A percentile compares a stretch with the other conserved stretches of the same genome.
These are phyloP conservation scores for Euzetes globulus DNA, from an alignment of 2,888 invertebrate species.

Conservation along the genomic window DNA sequence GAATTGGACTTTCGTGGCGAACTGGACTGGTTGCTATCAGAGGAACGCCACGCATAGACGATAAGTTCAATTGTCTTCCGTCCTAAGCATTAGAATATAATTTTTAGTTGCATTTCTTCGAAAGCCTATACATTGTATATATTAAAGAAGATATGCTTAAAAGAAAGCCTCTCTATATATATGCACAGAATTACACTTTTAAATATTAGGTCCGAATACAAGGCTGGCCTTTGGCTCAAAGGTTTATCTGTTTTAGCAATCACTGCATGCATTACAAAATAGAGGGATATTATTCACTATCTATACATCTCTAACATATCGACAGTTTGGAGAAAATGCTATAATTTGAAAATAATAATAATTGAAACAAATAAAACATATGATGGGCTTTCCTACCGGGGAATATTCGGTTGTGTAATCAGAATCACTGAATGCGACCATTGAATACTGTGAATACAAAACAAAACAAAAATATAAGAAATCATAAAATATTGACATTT, in stretches of 20 bases:
- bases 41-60: constrained; percentile 92
- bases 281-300: background rate
- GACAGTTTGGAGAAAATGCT: background rate
- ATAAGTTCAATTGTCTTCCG: constrained; percentile 85
- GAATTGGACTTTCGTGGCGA: constrained; percentile 61
- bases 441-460: constrained; percentile 38
- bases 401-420: constrained; percentile 39
- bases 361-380: background rate
- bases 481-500: constrained; percentile 11
- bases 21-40: constrained; percentile 84
- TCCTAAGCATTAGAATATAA: constrained; percentile 57
- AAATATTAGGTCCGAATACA: too few species aligned
- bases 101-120: background rate
- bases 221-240: too few species aligned
- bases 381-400: constrained; percentile 38
- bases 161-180: background rate
- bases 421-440: constrained; percentile 40
- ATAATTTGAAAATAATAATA: background rate
- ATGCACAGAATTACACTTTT: background rate
- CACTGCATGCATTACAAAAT: background rate
- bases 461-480: constrained; percentile 37
- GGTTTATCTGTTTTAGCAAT: background rate
- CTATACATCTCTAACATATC: background rate
- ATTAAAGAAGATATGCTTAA: background rate
- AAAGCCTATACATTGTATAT: background rate